Evolutionary conservation across 2,113 vertebrate species (phyloP).

Genomic region (Tachuris rubrigastra): DNA sequence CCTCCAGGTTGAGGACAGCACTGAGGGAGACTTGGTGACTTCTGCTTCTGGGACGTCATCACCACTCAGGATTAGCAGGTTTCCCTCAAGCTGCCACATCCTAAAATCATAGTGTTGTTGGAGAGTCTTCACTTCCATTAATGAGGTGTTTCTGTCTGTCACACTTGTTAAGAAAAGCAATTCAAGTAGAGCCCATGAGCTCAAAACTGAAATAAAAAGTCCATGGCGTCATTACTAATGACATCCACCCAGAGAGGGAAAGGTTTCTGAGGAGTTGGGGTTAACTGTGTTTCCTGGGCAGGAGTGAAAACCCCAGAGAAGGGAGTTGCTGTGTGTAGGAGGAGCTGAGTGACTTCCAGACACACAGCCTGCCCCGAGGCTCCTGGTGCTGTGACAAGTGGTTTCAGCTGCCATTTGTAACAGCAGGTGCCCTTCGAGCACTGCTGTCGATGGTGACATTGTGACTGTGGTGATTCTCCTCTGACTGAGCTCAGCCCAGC

Average conservation of each 20-base stretch:
- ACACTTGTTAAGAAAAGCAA: neutral
- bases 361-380: neutral
- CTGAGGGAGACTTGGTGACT: neutral
- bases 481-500: neutral
- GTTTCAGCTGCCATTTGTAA: neutral
- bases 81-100: neutral
- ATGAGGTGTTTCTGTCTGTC: neutral
- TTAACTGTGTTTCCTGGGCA: neutral
- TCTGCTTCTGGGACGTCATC: neutral
- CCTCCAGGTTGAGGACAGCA: neutral
- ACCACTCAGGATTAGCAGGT: neutral
- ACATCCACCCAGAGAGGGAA: neutral
- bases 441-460: fast-evolving
- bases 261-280: neutral
- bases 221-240: neutral
- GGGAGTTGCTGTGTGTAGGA: neutral
- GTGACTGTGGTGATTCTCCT: neutral
- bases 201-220: neutral
- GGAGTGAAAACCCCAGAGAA: neutral
- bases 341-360: neutral
- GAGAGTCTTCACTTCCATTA: neutral
- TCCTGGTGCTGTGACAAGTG: neutral
- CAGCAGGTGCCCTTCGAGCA: neutral
- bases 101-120: neutral
- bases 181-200: neutral